These are phyloP conservation scores for Teleogryllus occipitalis DNA, from an alignment of 1,140 invertebrate genomes.

Conservation along the genomic window DNA sequence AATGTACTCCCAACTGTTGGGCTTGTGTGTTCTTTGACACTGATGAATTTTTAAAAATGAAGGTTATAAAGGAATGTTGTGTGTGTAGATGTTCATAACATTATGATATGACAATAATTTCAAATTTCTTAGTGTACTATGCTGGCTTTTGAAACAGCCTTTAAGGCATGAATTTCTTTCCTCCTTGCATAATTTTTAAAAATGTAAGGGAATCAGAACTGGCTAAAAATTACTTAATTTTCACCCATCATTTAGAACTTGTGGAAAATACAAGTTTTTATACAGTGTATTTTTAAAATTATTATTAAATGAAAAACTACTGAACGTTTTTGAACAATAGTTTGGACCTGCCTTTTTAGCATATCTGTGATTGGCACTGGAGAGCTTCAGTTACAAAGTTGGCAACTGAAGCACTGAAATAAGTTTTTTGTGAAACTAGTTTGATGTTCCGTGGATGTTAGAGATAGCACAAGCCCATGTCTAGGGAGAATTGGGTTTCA, in stretches of 20 bases:
- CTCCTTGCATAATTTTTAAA: neutral
- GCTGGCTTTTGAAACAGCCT: too few relatives aligned
- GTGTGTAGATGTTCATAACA: neutral
- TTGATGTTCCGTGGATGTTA: neutral
- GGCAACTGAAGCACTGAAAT: neutral
- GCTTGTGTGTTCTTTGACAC: constrained; percentile 3
- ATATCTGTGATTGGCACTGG: neutral
- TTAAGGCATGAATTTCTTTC: neutral
- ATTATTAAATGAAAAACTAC: neutral
- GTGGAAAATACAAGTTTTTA: neutral
- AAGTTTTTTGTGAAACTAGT: neutral
- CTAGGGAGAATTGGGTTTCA: neutral
- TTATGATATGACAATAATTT: constrained; percentile 6
- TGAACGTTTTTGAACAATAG: neutral
- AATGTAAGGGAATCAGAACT: neutral
- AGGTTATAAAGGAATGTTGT: neutral
- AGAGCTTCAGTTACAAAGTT: neutral
- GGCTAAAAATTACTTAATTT: neutral
- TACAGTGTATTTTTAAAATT: neutral
- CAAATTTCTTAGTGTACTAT: neutral
- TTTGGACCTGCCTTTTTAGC: neutral
- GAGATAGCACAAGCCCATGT: neutral
- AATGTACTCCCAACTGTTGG: neutral
- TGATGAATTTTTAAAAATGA: neutral
- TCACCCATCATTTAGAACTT: neutral